A percentile compares a stretch with the other conserved stretches of the same genome.
phyloP scores from a whole-genome alignment of 2,888 invertebrate species.

The Athetis lepigone region DNA sequence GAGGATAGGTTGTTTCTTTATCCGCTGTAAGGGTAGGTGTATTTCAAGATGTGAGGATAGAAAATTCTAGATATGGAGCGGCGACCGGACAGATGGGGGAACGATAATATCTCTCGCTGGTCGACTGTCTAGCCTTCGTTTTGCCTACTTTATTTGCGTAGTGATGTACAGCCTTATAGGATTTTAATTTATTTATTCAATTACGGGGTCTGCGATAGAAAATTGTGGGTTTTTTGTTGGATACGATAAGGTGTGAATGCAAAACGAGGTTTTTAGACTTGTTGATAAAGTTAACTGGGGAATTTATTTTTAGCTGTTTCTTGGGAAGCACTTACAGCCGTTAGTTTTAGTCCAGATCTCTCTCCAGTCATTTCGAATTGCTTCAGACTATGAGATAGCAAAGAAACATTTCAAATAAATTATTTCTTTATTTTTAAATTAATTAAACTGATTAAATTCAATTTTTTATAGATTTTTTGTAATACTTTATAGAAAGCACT shows the following conservation, averaged over 20 bases:
- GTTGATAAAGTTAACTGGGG: not conserved
- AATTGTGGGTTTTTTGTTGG: constrained; percentile 50
- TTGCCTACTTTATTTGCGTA: constrained; percentile 76
- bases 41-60: constrained; percentile 81
- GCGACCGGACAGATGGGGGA: constrained; percentile 78
- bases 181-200: constrained; percentile 69
- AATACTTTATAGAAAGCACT: too few relatives aligned
- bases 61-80: constrained; percentile 81
- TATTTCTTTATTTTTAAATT: too few relatives aligned
- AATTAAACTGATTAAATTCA: too few relatives aligned
- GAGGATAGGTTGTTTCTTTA: constrained; percentile 77
- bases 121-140: constrained; percentile 71
- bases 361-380: too few relatives aligned
- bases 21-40: constrained; percentile 75
- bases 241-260: constrained; percentile 39
- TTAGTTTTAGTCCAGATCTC: too few relatives aligned
- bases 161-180: constrained; percentile 61
- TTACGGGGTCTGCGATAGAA: constrained; percentile 53
- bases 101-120: constrained; percentile 77
- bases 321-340: too few relatives aligned
- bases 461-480: too few relatives aligned
- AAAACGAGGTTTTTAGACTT: constrained; percentile 13
- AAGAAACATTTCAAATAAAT: too few relatives aligned
- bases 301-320: not conserved
- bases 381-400: too few relatives aligned